These are phyloP conservation scores for Ciconia stormi DNA, from an alignment of 2,113 vertebrate genomes.

Conservation along the genomic window DNA sequence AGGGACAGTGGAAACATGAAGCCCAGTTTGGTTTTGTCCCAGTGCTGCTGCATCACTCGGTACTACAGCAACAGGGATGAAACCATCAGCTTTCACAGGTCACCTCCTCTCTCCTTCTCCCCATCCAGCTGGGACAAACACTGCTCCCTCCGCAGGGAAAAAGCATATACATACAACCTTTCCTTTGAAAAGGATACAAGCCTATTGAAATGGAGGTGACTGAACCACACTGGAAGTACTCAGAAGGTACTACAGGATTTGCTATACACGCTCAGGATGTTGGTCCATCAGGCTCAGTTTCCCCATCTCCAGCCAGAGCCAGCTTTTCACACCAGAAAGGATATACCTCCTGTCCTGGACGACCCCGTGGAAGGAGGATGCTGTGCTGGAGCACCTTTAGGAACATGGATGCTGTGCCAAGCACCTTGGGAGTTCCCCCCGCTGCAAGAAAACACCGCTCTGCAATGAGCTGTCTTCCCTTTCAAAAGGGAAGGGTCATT, in stretches of 20 bases:
- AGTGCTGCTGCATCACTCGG: neutral
- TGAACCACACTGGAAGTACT: neutral
- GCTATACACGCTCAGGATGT: neutral
- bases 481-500: neutral
- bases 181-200: neutral
- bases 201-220: neutral
- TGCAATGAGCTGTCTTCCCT: neutral
- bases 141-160: neutral
- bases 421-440: neutral
- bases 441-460: neutral
- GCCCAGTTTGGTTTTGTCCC: neutral
- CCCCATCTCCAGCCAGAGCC: neutral
- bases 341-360: neutral
- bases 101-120: neutral
- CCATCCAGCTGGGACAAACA: neutral
- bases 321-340: neutral
- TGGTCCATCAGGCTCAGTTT: neutral
- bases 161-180: neutral
- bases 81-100: neutral
- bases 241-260: neutral
- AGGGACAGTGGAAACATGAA: neutral
- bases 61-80: neutral
- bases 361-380: neutral
- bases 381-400: neutral
- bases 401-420: neutral